Evolutionary conservation across 2,797 vertebrate species (phyloP), one percentile per base, ranked within the genome.

Genomic region (Mus minutoides): DNA sequence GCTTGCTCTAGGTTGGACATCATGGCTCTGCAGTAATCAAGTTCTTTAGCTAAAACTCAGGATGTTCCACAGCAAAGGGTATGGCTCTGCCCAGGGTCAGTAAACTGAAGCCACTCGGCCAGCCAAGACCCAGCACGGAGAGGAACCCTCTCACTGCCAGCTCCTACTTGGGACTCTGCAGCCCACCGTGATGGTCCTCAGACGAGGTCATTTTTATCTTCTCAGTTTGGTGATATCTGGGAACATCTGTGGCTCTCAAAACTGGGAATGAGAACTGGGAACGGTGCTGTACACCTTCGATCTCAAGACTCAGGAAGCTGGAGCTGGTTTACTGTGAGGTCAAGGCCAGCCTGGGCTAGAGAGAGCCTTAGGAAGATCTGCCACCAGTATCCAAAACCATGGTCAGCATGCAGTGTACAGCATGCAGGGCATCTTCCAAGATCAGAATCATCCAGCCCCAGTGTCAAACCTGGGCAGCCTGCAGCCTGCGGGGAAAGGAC

Each of bases 381-480:
- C 60, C 29, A 9, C 77, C 56, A 62, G 69, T 19, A 46, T 54
- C 49, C 49, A 49, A 49, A 49, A 49, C 8, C 49, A 49, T 49
- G 49, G 10, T 12, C 49, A 49, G 49, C 49, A 49, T 10, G 49
- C 49, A 49, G 49, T 11, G 1, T 49, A 49, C 49, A 49, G 10
- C 49, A 19, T 26, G 24, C 64, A 88, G 60, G 54, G 40, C n/a
- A 19, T 54, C 37, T 14, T 34, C 92, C 54, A 11, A 12, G 34
- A 26, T 16, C 7, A 24, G 73, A 22, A 56, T 0, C 37, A 8
- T 2, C 52, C 2, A 8, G 52, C 5, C 3, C n/a, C 2, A 0
- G 37, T 7, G 10, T 34, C 56, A 71, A 40, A 19, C 78, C 4
- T 0, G 40, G 2, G 13, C 21, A n/a, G 9, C 3, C 0, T 0